phyloP scores from a whole-genome alignment of 2,888 invertebrate genomes.

The Piscicola geometra region DNA sequence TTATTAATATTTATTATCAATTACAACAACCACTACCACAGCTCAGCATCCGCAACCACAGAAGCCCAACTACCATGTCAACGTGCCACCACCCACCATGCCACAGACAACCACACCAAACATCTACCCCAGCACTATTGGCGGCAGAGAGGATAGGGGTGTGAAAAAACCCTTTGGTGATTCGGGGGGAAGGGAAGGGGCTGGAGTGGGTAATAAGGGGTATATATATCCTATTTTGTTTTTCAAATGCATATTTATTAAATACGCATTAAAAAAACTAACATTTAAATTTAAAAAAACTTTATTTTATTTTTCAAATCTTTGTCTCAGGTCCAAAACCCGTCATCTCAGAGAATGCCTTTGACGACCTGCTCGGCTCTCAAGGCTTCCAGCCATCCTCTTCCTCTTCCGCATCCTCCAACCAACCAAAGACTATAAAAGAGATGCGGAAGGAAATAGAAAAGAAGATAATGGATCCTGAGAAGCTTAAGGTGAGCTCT shows the following conservation, averaged over 20 bases:
- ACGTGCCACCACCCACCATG: constrained; percentile 27
- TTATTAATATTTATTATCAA: neutral
- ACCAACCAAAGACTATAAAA: constrained; percentile 77
- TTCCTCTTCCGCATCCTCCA: constrained; percentile 47
- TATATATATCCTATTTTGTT: too few relatives aligned
- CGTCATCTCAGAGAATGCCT: constrained; percentile 66
- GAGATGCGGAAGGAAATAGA: constrained; percentile 84
- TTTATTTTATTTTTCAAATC: neutral
- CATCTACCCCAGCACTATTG: constrained; percentile 47
- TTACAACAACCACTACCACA: neutral
- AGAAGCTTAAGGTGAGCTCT: constrained; percentile 69
- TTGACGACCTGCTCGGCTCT: constrained; percentile 82
- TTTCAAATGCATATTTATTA: too few relatives aligned
- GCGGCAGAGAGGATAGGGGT: constrained; percentile 48
- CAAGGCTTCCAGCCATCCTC: constrained; percentile 73
- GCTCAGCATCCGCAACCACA: too few relatives aligned
- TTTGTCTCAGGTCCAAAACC: constrained; percentile 45
- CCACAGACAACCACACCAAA: neutral
- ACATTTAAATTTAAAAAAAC: too few relatives aligned
- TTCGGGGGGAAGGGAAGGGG: too few relatives aligned
- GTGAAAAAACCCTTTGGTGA: constrained; percentile 49
- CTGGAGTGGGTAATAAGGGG: too few relatives aligned
- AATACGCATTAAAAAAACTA: too few relatives aligned
- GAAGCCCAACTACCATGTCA: constrained; percentile 29
- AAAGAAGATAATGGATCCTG: constrained; percentile 83